These are phyloP conservation scores for Tragulus kanchil DNA, from an alignment of 2,113 vertebrate genomes.

Conservation along the genomic window DNA sequence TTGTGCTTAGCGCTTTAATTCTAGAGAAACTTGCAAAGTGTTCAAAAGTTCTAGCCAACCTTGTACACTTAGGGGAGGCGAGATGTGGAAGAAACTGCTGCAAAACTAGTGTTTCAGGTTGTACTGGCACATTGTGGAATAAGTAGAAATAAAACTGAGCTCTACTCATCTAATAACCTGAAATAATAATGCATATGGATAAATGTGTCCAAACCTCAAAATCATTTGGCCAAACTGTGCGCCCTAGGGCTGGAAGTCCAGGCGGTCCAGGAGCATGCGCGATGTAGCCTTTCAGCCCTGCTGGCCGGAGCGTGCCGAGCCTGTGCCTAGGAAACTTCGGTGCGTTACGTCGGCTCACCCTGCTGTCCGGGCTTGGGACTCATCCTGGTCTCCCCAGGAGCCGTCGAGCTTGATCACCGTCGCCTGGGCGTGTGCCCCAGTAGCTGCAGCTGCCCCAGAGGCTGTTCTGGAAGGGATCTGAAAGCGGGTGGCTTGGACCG, in stretches of 20 bases:
- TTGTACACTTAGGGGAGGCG: neutral
- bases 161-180: neutral
- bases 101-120: neutral
- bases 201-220: neutral
- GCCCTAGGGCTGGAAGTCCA: fast-evolving
- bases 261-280: constrained; percentile 38
- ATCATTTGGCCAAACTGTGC: neutral
- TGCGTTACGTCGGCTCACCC: fast-evolving
- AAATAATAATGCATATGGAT: neutral
- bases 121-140: neutral
- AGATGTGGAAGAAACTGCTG: neutral
- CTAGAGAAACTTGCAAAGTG: neutral
- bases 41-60: neutral
- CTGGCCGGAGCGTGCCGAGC: neutral
- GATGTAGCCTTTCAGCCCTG: fast-evolving
- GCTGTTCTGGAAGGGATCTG: neutral
- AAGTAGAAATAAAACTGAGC: neutral
- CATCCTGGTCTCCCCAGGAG: fast-evolving
- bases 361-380: fast-evolving
- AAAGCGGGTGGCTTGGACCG: neutral
- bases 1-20: neutral
- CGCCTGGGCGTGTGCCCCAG: neutral
- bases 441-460: fast-evolving
- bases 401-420: neutral
- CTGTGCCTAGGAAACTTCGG: neutral